A percentile compares a stretch with the other conserved stretches of the same genome.
Evolutionary conservation across 2,797 vertebrate species (phyloP).

Genomic region (Pristis pectinata): DNA sequence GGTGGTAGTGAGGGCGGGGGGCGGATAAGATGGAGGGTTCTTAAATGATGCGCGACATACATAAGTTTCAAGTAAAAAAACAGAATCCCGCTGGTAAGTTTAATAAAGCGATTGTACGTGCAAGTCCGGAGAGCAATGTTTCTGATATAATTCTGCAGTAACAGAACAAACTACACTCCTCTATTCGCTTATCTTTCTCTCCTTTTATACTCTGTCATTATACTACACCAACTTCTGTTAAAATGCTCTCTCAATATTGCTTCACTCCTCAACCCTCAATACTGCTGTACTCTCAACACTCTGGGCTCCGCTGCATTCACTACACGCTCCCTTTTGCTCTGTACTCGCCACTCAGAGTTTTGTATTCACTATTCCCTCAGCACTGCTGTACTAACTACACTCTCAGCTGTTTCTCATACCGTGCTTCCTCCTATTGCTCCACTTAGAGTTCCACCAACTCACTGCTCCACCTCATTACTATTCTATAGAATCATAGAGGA

Average conservation of each 20-base stretch:
- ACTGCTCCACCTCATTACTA: no score
- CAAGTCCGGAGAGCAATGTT: neutral
- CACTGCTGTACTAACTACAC: neutral
- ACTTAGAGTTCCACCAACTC: no score
- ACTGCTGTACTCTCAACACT: neutral
- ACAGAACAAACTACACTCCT: neutral
- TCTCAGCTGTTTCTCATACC: neutral
- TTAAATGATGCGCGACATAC: no score
- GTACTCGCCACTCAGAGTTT: neutral
- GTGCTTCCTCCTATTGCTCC: no score
- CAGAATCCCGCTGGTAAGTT: neutral
- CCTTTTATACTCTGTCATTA: neutral
- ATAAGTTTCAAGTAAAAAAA: neutral
- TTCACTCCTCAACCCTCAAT: neutral
- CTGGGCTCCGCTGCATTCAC: neutral
- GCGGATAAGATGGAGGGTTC: neutral
- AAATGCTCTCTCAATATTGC: neutral
- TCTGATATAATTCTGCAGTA: neutral
- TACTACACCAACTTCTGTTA: neutral
- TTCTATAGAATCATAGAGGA: no score
- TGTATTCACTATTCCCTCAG: neutral
- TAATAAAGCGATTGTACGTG: neutral
- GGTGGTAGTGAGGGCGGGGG: no score
- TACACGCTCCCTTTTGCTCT: neutral
- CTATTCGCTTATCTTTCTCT: neutral